Conservation (phyloP, 1,140 invertebrate genomes). For the Cyrtorhinus lividipennis region DNA sequence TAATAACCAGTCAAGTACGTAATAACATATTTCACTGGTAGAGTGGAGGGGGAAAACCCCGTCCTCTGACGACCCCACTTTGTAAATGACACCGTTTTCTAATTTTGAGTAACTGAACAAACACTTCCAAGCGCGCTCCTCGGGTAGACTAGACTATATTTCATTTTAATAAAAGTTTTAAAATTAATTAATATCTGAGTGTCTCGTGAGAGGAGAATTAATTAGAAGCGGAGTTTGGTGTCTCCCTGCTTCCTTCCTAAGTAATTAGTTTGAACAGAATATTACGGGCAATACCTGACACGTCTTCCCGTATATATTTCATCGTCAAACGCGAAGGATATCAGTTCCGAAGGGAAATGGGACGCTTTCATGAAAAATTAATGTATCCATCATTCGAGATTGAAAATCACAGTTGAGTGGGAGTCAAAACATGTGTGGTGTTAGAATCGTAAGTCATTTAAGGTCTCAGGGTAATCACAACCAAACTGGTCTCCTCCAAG, state of each 20-base stretch:
- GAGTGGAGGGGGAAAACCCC: background rate
- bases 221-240: conserved; percentile 19
- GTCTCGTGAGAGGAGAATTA: conserved; percentile 18
- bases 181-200: conserved; percentile 22
- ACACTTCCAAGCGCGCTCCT: conserved; percentile 10
- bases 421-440: no score
- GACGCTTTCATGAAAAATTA: no score
- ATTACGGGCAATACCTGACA: conserved; percentile 20
- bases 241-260: background rate
- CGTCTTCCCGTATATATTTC: conserved; percentile 6
- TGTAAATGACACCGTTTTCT: conserved; percentile 23
- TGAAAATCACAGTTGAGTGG: no score
- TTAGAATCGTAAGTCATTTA: no score
- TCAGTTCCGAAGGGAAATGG: background rate
- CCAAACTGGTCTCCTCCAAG: no score
- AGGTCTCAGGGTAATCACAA: no score
- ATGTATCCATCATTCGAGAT: no score
- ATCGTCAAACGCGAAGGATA: background rate
- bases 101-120: conserved; percentile 21
- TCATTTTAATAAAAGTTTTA: conserved; percentile 25
- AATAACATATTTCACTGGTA: conserved; percentile 22
- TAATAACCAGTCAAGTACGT: conserved; percentile 23
- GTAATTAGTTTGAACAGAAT: conserved; percentile 23
- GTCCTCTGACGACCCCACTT: conserved; percentile 12
- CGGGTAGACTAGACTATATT: conserved; percentile 19